These are phyloP conservation scores for Galago senegalensis DNA, from an alignment of 2,797 vertebrate species.

Conservation along the genomic window DNA sequence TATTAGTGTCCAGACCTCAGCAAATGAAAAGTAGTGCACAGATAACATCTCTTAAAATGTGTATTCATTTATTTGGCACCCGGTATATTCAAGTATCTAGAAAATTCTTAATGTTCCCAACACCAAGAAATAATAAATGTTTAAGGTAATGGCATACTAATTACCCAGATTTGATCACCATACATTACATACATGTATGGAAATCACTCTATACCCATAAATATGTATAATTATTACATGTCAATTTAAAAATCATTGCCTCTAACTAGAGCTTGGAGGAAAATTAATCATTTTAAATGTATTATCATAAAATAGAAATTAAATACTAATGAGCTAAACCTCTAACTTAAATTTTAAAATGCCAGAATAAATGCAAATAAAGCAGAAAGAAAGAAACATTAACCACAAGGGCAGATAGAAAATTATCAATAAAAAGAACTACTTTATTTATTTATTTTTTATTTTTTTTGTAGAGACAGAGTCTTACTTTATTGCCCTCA, in stretches of 20 bases:
- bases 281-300: conserved; percentile 31
- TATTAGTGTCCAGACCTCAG: too few relatives aligned
- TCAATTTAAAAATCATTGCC: background rate
- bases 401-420: background rate
- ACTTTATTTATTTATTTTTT: too few relatives aligned
- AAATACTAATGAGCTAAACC: conserved; percentile 26
- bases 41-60: too few relatives aligned
- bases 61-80: too few relatives aligned
- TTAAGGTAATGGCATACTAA: background rate
- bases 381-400: conserved; percentile 41
- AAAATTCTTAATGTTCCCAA: background rate
- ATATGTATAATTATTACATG: background rate
- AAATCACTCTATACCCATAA: background rate
- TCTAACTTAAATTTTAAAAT: conserved; percentile 55
- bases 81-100: background rate
- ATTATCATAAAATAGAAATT: conserved; percentile 32
- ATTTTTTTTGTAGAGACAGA: too few relatives aligned
- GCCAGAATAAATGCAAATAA: conserved; percentile 58
- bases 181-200: background rate
- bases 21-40: too few relatives aligned
- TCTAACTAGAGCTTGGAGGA: conserved; percentile 8
- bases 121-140: background rate
- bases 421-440: conserved; percentile 58
- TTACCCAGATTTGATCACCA: background rate
- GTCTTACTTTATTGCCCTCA: too few relatives aligned